Conservation (phyloP, 2,888 invertebrate species). For the Conomelus anceps region DNA sequence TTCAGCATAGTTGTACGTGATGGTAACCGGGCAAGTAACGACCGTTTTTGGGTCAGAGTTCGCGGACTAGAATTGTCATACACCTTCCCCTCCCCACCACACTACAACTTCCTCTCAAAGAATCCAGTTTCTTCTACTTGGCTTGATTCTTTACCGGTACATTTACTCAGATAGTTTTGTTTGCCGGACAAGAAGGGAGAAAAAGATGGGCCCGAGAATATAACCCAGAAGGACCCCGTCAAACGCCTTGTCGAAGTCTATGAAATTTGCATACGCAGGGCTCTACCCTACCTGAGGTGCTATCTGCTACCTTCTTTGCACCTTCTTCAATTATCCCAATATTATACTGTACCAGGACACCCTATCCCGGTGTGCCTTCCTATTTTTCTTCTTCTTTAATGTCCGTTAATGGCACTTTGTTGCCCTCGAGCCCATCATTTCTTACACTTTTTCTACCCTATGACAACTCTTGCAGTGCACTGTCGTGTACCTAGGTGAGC, state of each 20-base stretch:
- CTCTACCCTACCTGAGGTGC: background rate
- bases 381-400: background rate
- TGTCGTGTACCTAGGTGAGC: too few species aligned
- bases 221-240: background rate
- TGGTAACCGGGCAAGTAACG: background rate
- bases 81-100: too few species aligned
- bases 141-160: background rate
- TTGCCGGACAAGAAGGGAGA: too few species aligned
- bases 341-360: background rate
- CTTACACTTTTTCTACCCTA: background rate
- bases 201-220: background rate
- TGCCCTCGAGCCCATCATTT: background rate
- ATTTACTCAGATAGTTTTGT: too few species aligned
- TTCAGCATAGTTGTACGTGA: too few species aligned
- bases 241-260: background rate
- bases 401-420: background rate
- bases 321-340: background rate
- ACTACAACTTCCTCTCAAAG: too few species aligned
- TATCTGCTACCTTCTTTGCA: background rate
- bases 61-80: too few species aligned
- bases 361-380: background rate
- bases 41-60: background rate
- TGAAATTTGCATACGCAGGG: background rate
- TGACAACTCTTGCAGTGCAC: too few species aligned
- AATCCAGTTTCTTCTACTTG: background rate